Percentiles rank a stretch among this genome's conserved stretches.
Conservation (phyloP, 1,140 invertebrate genomes). For the Latrodectus geometricus region DNA sequence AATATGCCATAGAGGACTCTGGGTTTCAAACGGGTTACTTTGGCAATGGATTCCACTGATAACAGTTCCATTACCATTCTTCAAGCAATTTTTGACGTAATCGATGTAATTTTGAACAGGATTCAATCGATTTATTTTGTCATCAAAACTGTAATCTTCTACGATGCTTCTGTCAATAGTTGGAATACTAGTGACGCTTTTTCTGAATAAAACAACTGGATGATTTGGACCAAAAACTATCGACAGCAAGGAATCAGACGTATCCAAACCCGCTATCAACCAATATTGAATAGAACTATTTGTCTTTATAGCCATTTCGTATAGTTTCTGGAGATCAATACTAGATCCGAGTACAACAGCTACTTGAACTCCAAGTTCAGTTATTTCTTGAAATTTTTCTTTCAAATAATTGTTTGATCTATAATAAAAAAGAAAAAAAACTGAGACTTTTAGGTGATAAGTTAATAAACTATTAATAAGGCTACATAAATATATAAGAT, state of each 20-base stretch:
- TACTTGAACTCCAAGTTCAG: constrained; percentile 11
- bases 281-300: constrained; percentile 37
- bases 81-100: constrained; percentile 5
- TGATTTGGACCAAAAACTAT: constrained; percentile 26
- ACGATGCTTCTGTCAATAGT: constrained; percentile 20
- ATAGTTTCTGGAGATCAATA: constrained; percentile 11
- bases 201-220: constrained; percentile 25
- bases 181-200: background rate
- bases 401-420: background rate
- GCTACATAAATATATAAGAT: too few relatives aligned
- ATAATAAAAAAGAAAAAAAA: constrained; percentile 1
- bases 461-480: too few relatives aligned
- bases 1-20: constrained; percentile 15
- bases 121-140: constrained; percentile 32
- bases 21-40: background rate
- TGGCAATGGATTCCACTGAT: background rate
- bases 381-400: constrained; percentile 17
- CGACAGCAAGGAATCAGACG: background rate
- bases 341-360: constrained; percentile 14
- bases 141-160: background rate
- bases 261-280: constrained; percentile 21
- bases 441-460: too few relatives aligned
- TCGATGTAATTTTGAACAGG: constrained; percentile 13
- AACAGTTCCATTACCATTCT: background rate
- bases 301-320: background rate